A percentile compares a stretch with the other conserved stretches of the same genome.
Evolutionary conservation across 2,888 invertebrate species (phyloP).

Genomic region (Rhabditoides inermis): DNA sequence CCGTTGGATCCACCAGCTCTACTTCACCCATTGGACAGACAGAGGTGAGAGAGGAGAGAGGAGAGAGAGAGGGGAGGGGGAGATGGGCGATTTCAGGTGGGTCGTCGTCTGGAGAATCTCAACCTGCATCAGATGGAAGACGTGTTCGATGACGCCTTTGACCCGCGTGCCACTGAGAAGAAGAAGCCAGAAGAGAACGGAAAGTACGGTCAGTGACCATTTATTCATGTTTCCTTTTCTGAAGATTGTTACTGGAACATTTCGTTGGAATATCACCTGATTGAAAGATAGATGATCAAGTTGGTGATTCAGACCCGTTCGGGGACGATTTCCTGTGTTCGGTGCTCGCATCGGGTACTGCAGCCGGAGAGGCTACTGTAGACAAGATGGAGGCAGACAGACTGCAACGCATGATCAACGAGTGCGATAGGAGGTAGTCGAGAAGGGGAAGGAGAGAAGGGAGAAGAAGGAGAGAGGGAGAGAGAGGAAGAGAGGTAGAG

Average conservation of each 20-base stretch:
- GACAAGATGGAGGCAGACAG: too few relatives aligned
- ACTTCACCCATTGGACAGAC: background rate
- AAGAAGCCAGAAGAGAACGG: slow-evolving; percentile 13
- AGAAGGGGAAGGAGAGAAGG: too few relatives aligned
- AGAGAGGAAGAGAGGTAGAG: too few relatives aligned
- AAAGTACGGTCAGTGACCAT: slow-evolving; percentile 3
- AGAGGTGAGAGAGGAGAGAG: too few relatives aligned
- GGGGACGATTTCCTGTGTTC: slow-evolving; percentile 25
- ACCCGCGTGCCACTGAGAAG: slow-evolving; percentile 75
- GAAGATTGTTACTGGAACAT: background rate
- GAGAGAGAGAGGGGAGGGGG: too few relatives aligned
- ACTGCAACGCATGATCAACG: too few relatives aligned
- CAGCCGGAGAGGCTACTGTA: too few relatives aligned
- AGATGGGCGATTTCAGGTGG: slow-evolving; percentile 49
- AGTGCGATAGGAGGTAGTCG: too few relatives aligned
- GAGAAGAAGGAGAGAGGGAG: background rate
- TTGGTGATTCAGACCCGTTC: slow-evolving; percentile 18
- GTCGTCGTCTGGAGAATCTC: slow-evolving; percentile 54
- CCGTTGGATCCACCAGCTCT: background rate
- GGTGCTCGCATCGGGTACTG: too few relatives aligned
- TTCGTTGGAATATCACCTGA: too few relatives aligned
- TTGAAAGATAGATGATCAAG: background rate
- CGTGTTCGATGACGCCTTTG: slow-evolving; percentile 62
- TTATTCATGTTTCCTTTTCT: slow-evolving; percentile 11
- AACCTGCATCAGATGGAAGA: slow-evolving; percentile 64